Evolutionary conservation across 2,113 vertebrate species (phyloP), one percentile per base, ranked within the genome.

Genomic region (Stegastes partitus): DNA sequence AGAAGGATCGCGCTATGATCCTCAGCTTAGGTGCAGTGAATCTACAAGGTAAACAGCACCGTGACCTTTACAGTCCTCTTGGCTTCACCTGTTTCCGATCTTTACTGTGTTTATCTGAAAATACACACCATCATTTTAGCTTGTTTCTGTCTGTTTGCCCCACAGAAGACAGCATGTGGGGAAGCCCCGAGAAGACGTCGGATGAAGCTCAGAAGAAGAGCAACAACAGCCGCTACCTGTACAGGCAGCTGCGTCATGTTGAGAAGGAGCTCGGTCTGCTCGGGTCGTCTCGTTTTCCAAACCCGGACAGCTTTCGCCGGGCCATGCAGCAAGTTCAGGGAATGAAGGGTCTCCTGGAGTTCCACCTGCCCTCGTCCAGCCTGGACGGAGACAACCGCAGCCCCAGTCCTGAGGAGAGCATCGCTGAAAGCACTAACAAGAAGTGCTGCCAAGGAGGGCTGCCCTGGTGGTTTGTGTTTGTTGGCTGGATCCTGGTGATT

Each of bases 381-480:
- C 85, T 94, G 21, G 71, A 84, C 9, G 26, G 77, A 72, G 83
- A 94, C 3, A 87, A 89, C 1, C 81, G 75, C 37, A 89, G 74
- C 81, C 75, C 89, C 37, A 91, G 92, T 71, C 89, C 89, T 58
- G 89, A 89, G 0, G 87, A 87, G 22, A 91, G 70, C 62, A 12
- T 74, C 18, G 39, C 44, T 0, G 72, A 56, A 53, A 89, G 71
- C 18, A 55, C 77, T 11, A 22, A 21, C 26, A 91, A 78, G 47
- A 93, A 93, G 77, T 88, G 76, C 37, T 83, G 73, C 73, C 21
- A 94, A 85, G 92, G 80, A 16, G 94, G 97, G 45, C 92, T 98
- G 67, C 98, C 98, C 16, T 97, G 96, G 97, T 98, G 97, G 97
- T 98, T 96, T 89, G 93, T 96, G 58, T 96, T 97, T 82, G 88